Base-by-base conservation (phyloP, 2,888 invertebrate genomes). In the Tineola bisselliella region DNA sequence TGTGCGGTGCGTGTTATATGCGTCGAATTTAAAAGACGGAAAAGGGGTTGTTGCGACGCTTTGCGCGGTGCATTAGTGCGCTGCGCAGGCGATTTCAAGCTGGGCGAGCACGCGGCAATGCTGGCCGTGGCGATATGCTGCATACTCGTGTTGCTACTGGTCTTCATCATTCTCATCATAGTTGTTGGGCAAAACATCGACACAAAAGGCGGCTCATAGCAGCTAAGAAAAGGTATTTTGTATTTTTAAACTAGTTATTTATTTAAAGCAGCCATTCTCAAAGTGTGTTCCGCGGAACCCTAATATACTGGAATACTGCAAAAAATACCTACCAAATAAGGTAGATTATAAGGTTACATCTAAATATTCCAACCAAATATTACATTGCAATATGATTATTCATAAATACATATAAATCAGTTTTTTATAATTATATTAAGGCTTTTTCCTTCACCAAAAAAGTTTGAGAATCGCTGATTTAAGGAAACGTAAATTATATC, bases 61-160 rank as follows among this genome's bases (percentile, higher is more conserved):
- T 19, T 19, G 62, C 18, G 62, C 60, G 61, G 61, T 61, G 58
- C 61, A 59, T 72, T 78, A 77, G 70, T 75, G 72, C 74, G 70
- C 65, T 71, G 78, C 75, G 75, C 76, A 73, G 73, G 38, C 11
- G 11, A 4, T 38, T n/a, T 74, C 81, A 84, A 84, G 76, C 86
- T 87, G 87, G 86, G 87, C 76, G 88, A 87, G 71, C 88, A 88
- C 84, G 84, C 87, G 67, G 87, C 88, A 66, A 94, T 94, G 94
- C 92, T 94, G 75, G 93, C 93, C 65, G 93, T 94, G 70, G 94
- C 93, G 70, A 93, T 94, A 69, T 93, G 93, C 84, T 94, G 93
- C 81, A 93, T 94, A 73, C 88, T 94, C 72, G 92, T 94, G 77
- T 89, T 94, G 67, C 87, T 94, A 75, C 91, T 92, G 67, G 93